Conservation (phyloP, 2,113 vertebrate genomes). For the Athene cunicularia region DNA sequence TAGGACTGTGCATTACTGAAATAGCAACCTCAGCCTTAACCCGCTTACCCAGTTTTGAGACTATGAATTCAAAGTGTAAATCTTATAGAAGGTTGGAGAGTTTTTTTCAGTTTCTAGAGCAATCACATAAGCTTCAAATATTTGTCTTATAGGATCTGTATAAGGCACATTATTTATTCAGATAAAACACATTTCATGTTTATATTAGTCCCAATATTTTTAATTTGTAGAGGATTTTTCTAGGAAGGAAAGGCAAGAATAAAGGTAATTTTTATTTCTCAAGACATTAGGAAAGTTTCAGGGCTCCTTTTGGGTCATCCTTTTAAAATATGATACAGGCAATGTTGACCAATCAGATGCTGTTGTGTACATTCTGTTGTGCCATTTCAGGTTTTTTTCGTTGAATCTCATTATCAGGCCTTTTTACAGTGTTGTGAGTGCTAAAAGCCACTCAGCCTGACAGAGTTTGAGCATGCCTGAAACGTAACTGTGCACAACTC, state of each 20-base stretch:
- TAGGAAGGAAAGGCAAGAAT: neutral
- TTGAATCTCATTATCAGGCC: neutral
- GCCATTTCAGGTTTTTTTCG: neutral
- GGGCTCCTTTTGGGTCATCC: neutral
- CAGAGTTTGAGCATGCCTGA: neutral
- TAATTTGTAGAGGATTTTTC: neutral
- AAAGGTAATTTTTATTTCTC: neutral
- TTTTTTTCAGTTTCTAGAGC: neutral
- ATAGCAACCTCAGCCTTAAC: neutral
- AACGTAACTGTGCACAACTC: neutral
- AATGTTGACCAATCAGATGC: neutral
- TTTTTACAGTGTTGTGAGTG: neutral
- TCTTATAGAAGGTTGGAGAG: neutral
- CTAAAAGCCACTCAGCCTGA: neutral
- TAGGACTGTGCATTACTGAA: neutral
- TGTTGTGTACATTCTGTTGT: rapidly evolving
- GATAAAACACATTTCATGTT: neutral
- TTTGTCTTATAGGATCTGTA: neutral
- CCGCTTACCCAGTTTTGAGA: neutral
- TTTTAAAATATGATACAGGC: neutral
- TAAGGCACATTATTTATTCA: neutral
- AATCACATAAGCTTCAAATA: neutral
- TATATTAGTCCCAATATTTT: neutral
- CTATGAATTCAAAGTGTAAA: neutral
- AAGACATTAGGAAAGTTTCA: neutral